A percentile compares a stretch with the other conserved stretches of the same genome.
Evolutionary conservation across 2,888 invertebrate genomes (phyloP).

Genomic region (Vanessa cardui): DNA sequence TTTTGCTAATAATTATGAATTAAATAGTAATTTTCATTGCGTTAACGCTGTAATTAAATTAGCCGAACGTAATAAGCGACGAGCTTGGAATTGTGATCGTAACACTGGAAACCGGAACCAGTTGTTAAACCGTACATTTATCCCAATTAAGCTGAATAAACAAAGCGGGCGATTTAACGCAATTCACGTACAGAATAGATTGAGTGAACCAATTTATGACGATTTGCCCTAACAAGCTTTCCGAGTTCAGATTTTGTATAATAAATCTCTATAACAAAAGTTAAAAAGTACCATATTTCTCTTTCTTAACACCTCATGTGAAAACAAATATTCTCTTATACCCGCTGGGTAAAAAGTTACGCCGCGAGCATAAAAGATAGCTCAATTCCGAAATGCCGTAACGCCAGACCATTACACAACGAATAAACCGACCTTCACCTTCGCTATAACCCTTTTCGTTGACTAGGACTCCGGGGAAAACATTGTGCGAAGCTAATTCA

Average conservation of each 20-base stretch:
- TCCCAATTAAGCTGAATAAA: conserved; percentile 34
- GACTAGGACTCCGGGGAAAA: conserved; percentile 23
- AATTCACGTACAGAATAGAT: conserved; percentile 21
- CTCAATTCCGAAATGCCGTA: conserved; percentile 15
- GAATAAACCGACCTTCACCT: conserved; percentile 22
- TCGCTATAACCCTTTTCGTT: conserved; percentile 24
- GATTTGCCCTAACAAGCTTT: conserved; percentile 10
- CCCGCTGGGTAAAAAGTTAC: neutral
- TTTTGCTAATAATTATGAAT: neutral
- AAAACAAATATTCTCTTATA: neutral
- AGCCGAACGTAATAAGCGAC: conserved; percentile 7
- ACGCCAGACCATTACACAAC: conserved; percentile 15
- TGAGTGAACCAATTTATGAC: conserved; percentile 26
- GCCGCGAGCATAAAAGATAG: conserved; percentile 2
- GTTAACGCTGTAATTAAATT: conserved; percentile 13
- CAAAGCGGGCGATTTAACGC: conserved; percentile 21
- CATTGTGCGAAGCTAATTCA: conserved; percentile 19
- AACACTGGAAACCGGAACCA: conserved; percentile 9
- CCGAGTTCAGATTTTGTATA: conserved; percentile 7
- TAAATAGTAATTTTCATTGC: neutral
- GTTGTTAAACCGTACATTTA: conserved; percentile 26
- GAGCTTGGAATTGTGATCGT: conserved; percentile 9
- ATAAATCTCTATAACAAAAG: neutral
- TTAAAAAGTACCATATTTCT: neutral
- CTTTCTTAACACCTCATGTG: neutral